Evolutionary conservation across 1,140 invertebrate genomes (phyloP).

Genomic region (Nasonia longicornis): DNA sequence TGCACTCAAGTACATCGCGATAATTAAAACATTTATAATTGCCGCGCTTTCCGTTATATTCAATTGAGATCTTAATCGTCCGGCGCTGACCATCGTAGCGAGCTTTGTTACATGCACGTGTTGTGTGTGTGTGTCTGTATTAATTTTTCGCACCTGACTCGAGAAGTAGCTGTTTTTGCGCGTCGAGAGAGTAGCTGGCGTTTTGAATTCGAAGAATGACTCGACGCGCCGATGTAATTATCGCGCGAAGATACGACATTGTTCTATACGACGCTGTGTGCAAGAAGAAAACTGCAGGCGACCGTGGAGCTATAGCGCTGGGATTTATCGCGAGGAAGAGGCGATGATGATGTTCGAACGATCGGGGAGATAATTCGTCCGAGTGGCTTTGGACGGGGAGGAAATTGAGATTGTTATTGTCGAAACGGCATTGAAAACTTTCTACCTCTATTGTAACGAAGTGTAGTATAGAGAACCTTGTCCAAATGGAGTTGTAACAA

Average conservation of each 20-base stretch:
- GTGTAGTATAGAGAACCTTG: not conserved
- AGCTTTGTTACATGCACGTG: not conserved
- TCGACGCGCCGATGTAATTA: not conserved
- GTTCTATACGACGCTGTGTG: not conserved
- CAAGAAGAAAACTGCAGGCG: too few species aligned
- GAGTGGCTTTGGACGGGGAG: too few species aligned
- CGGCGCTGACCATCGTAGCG: not conserved
- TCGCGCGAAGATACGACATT: too few species aligned
- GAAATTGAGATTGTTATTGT: not conserved
- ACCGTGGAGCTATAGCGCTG: too few species aligned
- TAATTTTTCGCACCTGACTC: not conserved
- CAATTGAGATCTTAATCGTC: slow-evolving; percentile 34
- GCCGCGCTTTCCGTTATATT: slow-evolving; percentile 31
- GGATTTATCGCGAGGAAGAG: too few species aligned
- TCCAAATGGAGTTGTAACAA: not conserved
- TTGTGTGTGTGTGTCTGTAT: not conserved
- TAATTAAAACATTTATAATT: slow-evolving; percentile 36
- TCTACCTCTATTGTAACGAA: not conserved
- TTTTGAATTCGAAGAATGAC: not conserved
- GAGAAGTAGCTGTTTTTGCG: not conserved
- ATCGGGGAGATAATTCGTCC: too few species aligned
- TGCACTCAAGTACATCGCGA: slow-evolving; percentile 41
- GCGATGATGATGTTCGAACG: too few species aligned
- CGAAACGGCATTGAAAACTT: not conserved
- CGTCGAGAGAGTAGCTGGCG: too few species aligned